A percentile compares a stretch with the other conserved stretches of the same genome.
phyloP scores from a whole-genome alignment of 53 echinoderm and acorn worm genomes.

The Holothuria scabra region DNA sequence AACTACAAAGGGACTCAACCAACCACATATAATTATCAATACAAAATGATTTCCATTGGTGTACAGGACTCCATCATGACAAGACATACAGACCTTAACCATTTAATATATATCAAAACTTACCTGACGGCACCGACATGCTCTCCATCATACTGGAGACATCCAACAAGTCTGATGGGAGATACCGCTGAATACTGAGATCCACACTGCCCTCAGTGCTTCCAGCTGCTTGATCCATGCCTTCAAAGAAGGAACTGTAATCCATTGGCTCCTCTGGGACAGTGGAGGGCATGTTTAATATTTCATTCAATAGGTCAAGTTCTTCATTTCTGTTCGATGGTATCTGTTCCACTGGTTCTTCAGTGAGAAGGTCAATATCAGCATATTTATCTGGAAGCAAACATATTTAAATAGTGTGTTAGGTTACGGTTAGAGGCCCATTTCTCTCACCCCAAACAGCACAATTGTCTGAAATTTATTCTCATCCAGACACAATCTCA shows the following conservation, averaged over 20 bases:
- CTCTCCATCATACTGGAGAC: slow-evolving; percentile 63
- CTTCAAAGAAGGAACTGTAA: slow-evolving; percentile 64
- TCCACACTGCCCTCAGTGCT: slow-evolving; percentile 7
- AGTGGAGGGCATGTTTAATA: slow-evolving; percentile 93
- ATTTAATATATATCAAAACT: slow-evolving; percentile 4
- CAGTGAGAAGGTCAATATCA: slow-evolving; percentile 78
- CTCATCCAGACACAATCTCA: too few species aligned
- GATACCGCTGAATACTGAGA: slow-evolving; percentile 57
- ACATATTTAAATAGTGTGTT: too few species aligned
- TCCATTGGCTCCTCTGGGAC: slow-evolving; percentile 55
- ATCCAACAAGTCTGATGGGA: slow-evolving; percentile 94
- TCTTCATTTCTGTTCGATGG: slow-evolving; percentile 65
- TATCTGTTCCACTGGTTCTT: slow-evolving; percentile 50
- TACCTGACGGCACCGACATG: slow-evolving; percentile 53
- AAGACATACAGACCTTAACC: too few species aligned
- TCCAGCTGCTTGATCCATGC: slow-evolving; percentile 11
- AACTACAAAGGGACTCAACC: too few species aligned
- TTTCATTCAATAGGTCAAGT: slow-evolving; percentile 89
- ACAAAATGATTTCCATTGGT: too few species aligned
- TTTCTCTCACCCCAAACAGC: too few species aligned
- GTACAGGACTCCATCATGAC: too few species aligned
- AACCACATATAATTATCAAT: too few species aligned
- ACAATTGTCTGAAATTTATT: too few species aligned
- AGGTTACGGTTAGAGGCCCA: too few species aligned
- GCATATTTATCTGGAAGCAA: slow-evolving; percentile 42